Evolutionary conservation across 2,797 vertebrate genomes (phyloP).

Genomic region (Sebastes minor): DNA sequence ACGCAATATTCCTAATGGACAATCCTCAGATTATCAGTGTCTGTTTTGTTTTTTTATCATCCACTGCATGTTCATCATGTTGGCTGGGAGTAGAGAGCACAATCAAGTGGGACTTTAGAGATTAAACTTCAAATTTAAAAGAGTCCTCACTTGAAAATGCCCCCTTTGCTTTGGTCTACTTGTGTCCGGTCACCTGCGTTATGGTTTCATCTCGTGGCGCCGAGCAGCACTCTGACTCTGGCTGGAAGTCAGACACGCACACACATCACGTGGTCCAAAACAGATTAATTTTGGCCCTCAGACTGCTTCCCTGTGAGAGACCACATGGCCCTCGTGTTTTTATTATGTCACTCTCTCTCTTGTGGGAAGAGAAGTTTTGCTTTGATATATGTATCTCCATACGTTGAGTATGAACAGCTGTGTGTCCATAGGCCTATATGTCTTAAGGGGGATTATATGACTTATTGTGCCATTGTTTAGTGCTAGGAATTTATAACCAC

Average conservation of each 20-base stretch:
- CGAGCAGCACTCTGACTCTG: constrained; percentile 13
- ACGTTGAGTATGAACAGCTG: constrained; percentile 55
- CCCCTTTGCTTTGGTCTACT: constrained; percentile 6
- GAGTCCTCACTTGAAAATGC: neutral
- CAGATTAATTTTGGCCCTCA: constrained; percentile 26
- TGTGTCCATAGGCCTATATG: constrained; percentile 15
- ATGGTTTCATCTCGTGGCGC: constrained; percentile 18
- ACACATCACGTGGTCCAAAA: constrained; percentile 25
- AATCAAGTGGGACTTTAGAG: neutral
- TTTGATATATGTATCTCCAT: constrained; percentile 46
- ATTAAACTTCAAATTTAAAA: neutral
- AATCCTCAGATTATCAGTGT: neutral
- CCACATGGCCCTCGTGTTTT: constrained; percentile 58
- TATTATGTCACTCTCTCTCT: constrained; percentile 28
- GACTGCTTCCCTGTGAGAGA: constrained; percentile 29
- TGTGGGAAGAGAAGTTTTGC: constrained; percentile 14
- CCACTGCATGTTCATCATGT: neutral
- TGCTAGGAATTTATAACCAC: constrained; percentile 23
- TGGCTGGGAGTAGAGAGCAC: neutral
- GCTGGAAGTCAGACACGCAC: constrained; percentile 26
- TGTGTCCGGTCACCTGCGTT: constrained; percentile 33
- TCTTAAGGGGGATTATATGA: constrained; percentile 46
- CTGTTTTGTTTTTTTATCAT: neutral
- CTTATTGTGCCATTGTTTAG: constrained; percentile 50
- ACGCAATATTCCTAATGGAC: neutral